Percentiles rank a stretch among this genome's conserved stretches.
These are phyloP conservation scores for Periplaneta americana DNA, from an alignment of 1,140 invertebrate genomes.

Conservation along the genomic window DNA sequence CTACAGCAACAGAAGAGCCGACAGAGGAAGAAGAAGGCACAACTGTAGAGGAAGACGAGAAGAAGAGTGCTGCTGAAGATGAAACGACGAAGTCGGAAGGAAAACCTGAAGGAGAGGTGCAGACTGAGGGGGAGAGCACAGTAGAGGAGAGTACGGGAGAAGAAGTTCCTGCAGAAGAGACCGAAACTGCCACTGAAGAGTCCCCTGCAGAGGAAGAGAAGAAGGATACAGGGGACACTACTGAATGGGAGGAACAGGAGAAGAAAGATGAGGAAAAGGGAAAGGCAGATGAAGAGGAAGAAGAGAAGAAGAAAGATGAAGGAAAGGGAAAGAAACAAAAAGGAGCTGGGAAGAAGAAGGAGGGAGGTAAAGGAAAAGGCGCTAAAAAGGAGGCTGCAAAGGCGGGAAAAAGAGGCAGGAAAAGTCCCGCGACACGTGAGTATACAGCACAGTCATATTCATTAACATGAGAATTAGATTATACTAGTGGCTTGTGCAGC, in stretches of 20 bases:
- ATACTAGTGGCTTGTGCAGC: too few species aligned
- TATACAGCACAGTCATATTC: not conserved
- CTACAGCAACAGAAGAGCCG: slow-evolving; percentile 8
- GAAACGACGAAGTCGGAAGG: not conserved
- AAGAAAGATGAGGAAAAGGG: not conserved
- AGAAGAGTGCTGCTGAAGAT: not conserved
- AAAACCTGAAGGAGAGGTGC: not conserved
- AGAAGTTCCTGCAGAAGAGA: not conserved
- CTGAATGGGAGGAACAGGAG: not conserved
- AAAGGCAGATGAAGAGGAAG: not conserved
- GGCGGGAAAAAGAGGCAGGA: slow-evolving; percentile 21
- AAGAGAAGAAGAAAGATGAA: not conserved
- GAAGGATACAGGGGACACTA: not conserved
- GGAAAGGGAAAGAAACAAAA: not conserved
- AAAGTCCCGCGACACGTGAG: slow-evolving; percentile 24
- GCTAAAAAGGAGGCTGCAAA: slow-evolving; percentile 25
- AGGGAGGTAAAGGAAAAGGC: not conserved
- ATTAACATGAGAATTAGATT: not conserved
- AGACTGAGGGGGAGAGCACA: not conserved
- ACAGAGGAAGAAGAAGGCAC: slow-evolving; percentile 4
- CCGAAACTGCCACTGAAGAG: not conserved
- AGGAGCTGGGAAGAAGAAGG: not conserved
- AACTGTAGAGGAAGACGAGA: not conserved
- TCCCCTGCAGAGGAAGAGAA: not conserved
- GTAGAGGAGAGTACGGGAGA: not conserved